Percentiles rank a stretch among this genome's conserved stretches.
Evolutionary conservation across 2,888 invertebrate species (phyloP).

Genomic region (Trichogramma evanescens): DNA sequence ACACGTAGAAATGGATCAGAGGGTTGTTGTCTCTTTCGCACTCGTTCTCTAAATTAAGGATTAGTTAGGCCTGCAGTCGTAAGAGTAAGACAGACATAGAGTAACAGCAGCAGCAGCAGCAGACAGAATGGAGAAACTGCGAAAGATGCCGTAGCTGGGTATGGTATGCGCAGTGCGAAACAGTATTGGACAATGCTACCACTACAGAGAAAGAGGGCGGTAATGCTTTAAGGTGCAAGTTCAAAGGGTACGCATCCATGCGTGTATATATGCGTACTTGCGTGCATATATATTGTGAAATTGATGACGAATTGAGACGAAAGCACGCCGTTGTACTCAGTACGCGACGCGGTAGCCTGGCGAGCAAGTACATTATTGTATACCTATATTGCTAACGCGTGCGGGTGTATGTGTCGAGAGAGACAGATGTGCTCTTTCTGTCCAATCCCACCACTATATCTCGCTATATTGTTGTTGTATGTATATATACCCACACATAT

Average conservation of each 20-base stretch:
- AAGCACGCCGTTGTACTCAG: background rate
- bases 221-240: too few relatives aligned
- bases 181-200: background rate
- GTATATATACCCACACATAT: background rate
- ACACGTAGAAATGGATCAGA: too few relatives aligned
- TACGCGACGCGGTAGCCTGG: background rate
- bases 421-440: slow-evolving; percentile 23
- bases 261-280: background rate
- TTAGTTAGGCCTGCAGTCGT: too few relatives aligned
- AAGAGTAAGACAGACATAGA: too few relatives aligned
- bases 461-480: background rate
- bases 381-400: slow-evolving; percentile 15
- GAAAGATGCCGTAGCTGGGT: too few relatives aligned
- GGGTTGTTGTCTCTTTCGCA: background rate
- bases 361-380: background rate
- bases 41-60: too few relatives aligned
- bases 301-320: slow-evolving; percentile 20
- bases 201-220: background rate
- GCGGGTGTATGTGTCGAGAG: background rate
- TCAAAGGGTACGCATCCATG: background rate
- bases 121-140: too few relatives aligned
- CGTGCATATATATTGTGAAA: background rate
- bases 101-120: too few relatives aligned
- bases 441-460: too few relatives aligned
- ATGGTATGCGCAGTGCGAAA: too few relatives aligned